These are phyloP conservation scores for Monarcha castaneiventris DNA, from an alignment of 2,113 vertebrate species.

Conservation along the genomic window DNA sequence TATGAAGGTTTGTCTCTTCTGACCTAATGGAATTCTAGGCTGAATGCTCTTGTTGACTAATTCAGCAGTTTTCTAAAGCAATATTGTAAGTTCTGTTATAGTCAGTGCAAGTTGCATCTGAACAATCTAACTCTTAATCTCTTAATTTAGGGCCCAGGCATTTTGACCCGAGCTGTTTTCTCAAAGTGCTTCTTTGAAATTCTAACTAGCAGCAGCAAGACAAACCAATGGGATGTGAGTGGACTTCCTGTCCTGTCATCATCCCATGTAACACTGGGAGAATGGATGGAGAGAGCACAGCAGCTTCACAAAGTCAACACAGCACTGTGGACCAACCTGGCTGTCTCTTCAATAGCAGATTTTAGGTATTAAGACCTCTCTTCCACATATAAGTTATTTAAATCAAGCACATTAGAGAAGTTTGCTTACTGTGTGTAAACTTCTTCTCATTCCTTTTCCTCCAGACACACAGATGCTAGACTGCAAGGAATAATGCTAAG, in stretches of 20 bases:
- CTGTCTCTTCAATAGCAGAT: slow-evolving; percentile 76
- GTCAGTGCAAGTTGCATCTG: not conserved
- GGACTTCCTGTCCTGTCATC: slow-evolving; percentile 79
- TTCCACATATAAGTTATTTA: not conserved
- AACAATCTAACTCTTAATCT: slow-evolving; percentile 49
- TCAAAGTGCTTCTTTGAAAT: slow-evolving; percentile 90
- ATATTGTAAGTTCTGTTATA: not conserved
- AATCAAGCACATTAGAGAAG: not conserved
- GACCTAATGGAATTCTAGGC: not conserved
- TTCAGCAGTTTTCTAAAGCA: not conserved
- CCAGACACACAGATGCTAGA: slow-evolving; percentile 80
- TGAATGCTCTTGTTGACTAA: not conserved
- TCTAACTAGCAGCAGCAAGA: slow-evolving; percentile 78
- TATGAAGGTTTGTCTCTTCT: slow-evolving; percentile 72
- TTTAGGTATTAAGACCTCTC: slow-evolving; percentile 80
- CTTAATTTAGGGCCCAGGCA: slow-evolving; percentile 83
- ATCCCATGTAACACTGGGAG: slow-evolving; percentile 85
- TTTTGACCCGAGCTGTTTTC: slow-evolving; percentile 87
- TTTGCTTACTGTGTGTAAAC: not conserved
- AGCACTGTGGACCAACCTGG: slow-evolving; percentile 89
- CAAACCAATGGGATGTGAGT: slow-evolving; percentile 77
- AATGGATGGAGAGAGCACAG: slow-evolving; percentile 84
- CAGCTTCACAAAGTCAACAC: slow-evolving; percentile 86
- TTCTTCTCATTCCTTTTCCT: not conserved
- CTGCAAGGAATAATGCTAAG: slow-evolving; percentile 84